Evolutionary conservation across 2,888 invertebrate species (phyloP).

Genomic region (Eilema caniola): DNA sequence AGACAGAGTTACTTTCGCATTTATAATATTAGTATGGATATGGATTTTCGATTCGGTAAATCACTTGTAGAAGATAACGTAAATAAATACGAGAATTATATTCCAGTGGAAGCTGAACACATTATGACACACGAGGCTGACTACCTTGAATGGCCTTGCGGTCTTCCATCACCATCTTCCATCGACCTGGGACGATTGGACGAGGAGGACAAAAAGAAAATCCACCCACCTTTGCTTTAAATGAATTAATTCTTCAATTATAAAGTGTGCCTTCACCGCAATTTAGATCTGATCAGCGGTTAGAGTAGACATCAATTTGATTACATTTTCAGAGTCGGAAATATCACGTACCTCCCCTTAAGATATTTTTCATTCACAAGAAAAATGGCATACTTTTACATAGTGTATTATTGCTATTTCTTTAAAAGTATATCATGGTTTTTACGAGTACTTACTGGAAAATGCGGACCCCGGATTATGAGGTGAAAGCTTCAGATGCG

Average conservation of each 20-base stretch:
- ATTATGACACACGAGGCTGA: constrained; percentile 92
- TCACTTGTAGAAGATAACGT: neutral
- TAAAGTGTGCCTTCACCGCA: constrained; percentile 67
- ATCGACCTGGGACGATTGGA: constrained; percentile 89
- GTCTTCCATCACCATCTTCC: constrained; percentile 91
- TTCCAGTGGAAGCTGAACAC: constrained; percentile 91
- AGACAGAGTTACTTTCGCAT: too few relatives aligned
- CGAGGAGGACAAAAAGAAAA: constrained; percentile 88
- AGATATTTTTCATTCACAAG: neutral
- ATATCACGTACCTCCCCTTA: constrained; percentile 5
- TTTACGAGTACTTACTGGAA: neutral
- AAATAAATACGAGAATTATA: neutral
- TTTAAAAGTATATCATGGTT: neutral
- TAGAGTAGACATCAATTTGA: constrained; percentile 34
- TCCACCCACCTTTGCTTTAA: constrained; percentile 87
- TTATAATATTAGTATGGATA: too few relatives aligned
- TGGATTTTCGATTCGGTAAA: neutral
- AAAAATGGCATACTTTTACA: neutral
- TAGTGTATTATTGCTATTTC: neutral
- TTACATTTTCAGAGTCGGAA: constrained; percentile 22
- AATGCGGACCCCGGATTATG: neutral
- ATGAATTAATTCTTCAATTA: constrained; percentile 28
- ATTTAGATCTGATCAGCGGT: constrained; percentile 40
- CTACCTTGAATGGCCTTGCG: constrained; percentile 90
- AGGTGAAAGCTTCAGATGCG: too few relatives aligned